These are phyloP conservation scores for Drosophila burlai DNA, from an alignment of 1,140 invertebrate genomes.

Conservation along the genomic window DNA sequence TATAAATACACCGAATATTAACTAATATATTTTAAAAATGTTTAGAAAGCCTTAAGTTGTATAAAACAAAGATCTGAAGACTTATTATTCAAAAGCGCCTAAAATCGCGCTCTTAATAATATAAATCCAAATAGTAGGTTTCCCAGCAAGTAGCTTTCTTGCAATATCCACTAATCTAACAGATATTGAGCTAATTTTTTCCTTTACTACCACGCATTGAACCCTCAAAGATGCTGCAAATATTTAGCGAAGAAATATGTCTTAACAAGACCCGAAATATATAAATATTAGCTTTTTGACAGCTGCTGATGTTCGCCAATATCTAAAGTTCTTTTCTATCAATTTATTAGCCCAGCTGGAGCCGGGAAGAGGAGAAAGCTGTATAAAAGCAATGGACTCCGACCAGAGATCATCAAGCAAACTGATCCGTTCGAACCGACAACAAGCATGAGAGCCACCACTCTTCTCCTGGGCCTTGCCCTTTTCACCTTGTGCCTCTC, in stretches of 20 bases:
- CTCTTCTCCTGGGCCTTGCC: conserved; percentile 27
- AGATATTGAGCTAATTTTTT: not conserved
- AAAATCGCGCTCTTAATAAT: not conserved
- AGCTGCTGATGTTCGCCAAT: conserved; percentile 21
- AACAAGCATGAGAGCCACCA: conserved; percentile 13
- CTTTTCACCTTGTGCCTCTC: conserved; percentile 19
- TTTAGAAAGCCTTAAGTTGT: not conserved
- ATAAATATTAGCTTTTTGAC: conserved; percentile 12
- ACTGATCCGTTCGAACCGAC: conserved; percentile 1
- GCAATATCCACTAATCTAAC: too few relatives aligned
- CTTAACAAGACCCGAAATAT: not conserved
- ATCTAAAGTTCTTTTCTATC: conserved; percentile 18
- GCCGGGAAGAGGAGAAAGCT: not conserved
- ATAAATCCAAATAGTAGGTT: not conserved
- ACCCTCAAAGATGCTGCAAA: conserved; percentile 1
- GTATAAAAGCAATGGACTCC: conserved; percentile 12
- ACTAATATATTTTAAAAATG: too few relatives aligned
- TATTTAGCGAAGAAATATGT: conserved; percentile 12
- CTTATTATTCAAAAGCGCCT: not conserved
- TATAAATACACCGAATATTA: too few relatives aligned
- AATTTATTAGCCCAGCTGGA: conserved; percentile 34
- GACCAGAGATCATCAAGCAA: conserved; percentile 11
- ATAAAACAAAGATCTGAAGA: not conserved
- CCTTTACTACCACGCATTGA: not conserved
- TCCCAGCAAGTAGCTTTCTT: conserved; percentile 5